Conservation (phyloP, 1,140 invertebrate species). For the Mycetomoellerius zeteki region DNA sequence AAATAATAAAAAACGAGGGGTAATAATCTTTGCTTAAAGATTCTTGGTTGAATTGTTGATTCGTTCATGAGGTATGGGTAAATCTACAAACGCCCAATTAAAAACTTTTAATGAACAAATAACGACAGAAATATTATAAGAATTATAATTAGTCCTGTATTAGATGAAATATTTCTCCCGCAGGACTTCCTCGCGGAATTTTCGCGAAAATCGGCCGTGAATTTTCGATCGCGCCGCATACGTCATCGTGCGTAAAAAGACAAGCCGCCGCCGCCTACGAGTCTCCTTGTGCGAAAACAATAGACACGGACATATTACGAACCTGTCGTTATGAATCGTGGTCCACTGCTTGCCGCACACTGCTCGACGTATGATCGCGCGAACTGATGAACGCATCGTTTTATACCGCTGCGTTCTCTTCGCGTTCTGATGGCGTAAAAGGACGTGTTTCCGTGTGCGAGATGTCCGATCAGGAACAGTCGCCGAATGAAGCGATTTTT, state of each 20-base stretch:
- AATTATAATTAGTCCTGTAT: neutral
- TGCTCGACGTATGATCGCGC: conserved; percentile 61
- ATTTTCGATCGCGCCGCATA: neutral
- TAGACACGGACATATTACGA: conserved; percentile 14
- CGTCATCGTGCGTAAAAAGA: conserved; percentile 42
- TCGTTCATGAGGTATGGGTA: neutral
- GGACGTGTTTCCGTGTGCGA: neutral
- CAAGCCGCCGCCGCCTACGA: conserved; percentile 1
- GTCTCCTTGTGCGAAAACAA: neutral
- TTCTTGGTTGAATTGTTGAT: neutral
- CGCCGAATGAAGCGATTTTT: neutral
- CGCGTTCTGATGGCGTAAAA: conserved; percentile 15
- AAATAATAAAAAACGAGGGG: neutral
- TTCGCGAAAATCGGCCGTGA: neutral
- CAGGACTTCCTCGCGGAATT: neutral
- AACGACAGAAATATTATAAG: neutral
- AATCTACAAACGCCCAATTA: neutral
- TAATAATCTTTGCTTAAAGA: neutral
- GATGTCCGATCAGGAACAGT: neutral
- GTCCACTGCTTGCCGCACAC: conserved; percentile 59
- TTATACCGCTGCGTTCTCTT: conserved; percentile 65
- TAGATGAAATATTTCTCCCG: neutral
- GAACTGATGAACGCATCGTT: conserved; percentile 60
- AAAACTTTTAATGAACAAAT: neutral
- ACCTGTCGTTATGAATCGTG: conserved; percentile 24